Evolutionary conservation across 2,797 vertebrate species (phyloP).

Genomic region (Glossophaga mutica): DNA sequence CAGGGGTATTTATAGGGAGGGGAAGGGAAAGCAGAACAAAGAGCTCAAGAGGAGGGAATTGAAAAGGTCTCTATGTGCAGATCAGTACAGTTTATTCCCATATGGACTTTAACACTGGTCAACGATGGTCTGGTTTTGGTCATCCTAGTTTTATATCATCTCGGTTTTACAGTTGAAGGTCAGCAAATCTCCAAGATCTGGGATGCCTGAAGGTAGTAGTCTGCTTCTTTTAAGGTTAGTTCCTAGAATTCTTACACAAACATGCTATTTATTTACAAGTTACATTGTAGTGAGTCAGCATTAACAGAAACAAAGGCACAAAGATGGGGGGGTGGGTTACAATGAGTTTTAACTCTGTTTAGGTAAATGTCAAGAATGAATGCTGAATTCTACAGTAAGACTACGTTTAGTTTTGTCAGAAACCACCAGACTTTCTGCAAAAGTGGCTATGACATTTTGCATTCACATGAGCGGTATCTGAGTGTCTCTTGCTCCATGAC

Average conservation of each 20-base stretch:
- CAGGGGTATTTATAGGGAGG: background rate
- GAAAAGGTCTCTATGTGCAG: too few relatives aligned
- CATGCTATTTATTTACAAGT: background rate
- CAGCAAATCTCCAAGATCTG: background rate
- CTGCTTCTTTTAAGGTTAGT: background rate
- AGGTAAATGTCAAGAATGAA: background rate
- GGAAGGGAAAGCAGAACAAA: background rate
- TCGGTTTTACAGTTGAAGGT: background rate
- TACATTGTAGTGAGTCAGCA: background rate
- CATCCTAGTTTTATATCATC: background rate
- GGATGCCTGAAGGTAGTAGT: background rate
- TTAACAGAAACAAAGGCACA: background rate
- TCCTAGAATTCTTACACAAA: background rate
- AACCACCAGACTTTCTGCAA: background rate
- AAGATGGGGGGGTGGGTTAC: background rate
- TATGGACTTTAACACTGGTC: background rate
- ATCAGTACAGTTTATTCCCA: background rate
- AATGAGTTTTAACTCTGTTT: background rate
- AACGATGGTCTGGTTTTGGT: background rate
- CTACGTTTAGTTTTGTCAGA: background rate
- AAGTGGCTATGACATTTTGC: background rate
- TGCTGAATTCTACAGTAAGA: background rate
- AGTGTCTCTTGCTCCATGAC: background rate
- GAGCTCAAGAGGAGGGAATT: background rate
- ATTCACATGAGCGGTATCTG: background rate